Evolutionary conservation across 2,797 vertebrate genomes (phyloP).

Genomic region (Chiloscyllium punctatum): DNA sequence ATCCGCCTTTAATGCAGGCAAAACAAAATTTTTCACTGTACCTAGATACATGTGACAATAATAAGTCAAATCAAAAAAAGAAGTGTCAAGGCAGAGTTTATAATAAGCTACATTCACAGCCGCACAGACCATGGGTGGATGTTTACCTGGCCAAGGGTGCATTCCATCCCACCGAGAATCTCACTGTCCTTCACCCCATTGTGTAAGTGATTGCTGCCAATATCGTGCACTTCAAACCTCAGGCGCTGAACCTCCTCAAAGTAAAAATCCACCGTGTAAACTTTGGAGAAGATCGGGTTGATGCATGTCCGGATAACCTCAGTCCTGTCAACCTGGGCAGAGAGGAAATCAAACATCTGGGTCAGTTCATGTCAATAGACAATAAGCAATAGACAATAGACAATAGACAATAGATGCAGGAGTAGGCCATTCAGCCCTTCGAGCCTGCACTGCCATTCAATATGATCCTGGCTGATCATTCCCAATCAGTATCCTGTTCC

Average conservation of each 20-base stretch:
- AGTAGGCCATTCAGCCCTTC: no score
- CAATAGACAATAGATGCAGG: no score
- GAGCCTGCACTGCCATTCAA: no score
- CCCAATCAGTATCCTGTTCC: no score
- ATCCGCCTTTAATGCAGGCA: no score
- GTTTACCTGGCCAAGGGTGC: constrained; percentile 86
- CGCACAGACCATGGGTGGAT: background rate
- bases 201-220: constrained; percentile 78
- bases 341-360: constrained; percentile 31
- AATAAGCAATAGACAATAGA: no score
- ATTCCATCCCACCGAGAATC: constrained; percentile 93
- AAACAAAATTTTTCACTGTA: no score
- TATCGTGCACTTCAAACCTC: constrained; percentile 90
- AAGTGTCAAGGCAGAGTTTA: background rate
- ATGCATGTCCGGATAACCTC: constrained; percentile 96
- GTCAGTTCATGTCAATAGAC: background rate
- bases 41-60: no score
- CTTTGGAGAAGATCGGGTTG: constrained; percentile 86
- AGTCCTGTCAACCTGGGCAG: constrained; percentile 84
- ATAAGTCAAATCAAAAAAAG: no score
- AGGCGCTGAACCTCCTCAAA: constrained; percentile 95
- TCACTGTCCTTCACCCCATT: constrained; percentile 92
- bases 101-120: background rate
- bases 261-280: constrained; percentile 94
- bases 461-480: no score